Evolutionary conservation across 1,140 invertebrate genomes (phyloP).

Genomic region (Panulirus ornatus): DNA sequence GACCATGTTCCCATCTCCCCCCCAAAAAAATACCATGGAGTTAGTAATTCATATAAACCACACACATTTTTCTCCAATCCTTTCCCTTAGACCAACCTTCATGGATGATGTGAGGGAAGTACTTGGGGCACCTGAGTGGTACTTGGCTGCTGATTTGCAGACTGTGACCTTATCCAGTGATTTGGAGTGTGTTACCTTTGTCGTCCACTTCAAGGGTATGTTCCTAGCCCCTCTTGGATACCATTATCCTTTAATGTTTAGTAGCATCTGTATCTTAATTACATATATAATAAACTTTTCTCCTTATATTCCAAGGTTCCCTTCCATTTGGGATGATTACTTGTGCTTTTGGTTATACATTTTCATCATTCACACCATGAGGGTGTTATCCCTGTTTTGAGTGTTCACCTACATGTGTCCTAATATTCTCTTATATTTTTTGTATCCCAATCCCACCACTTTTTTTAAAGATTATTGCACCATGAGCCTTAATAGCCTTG

Average conservation of each 20-base stretch:
- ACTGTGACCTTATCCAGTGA: conserved; percentile 87
- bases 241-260: too few relatives aligned
- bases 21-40: background rate
- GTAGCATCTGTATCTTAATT: background rate
- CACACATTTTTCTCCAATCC: background rate
- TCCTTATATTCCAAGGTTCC: too few relatives aligned
- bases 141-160: conserved; percentile 89
- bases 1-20: background rate
- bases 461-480: too few relatives aligned
- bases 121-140: conserved; percentile 93
- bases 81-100: conserved; percentile 85
- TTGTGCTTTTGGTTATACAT: too few relatives aligned
- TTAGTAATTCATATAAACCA: background rate
- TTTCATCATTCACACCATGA: too few relatives aligned
- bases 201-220: conserved; percentile 90
- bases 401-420: too few relatives aligned
- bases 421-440: too few relatives aligned
- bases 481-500: too few relatives aligned
- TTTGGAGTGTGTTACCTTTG: conserved; percentile 91
- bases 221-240: background rate
- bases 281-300: too few relatives aligned
- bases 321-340: too few relatives aligned
- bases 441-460: too few relatives aligned
- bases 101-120: conserved; percentile 89
- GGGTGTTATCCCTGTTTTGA: too few relatives aligned